phyloP scores from a whole-genome alignment of 1,140 invertebrate species.

The Drosophila miranda region DNA sequence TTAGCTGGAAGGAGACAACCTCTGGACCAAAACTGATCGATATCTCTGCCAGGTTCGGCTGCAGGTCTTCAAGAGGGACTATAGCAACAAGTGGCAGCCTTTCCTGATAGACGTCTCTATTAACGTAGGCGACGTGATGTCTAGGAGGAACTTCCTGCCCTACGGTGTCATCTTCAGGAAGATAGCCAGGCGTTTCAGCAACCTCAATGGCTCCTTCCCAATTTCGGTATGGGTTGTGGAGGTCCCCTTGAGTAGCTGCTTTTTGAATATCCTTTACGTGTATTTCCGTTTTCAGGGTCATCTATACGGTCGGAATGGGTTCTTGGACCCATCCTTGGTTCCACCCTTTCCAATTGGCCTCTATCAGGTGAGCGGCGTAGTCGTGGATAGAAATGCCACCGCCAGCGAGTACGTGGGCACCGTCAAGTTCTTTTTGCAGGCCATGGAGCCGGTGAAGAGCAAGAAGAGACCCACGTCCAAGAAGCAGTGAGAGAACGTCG shows the following conservation, averaged over 20 bases:
- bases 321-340: neutral
- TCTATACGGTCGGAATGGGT: neutral
- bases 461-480: neutral
- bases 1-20: neutral
- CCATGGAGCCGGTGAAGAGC: slow-evolving; percentile 7
- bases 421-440: slow-evolving; percentile 19
- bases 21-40: neutral
- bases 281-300: slow-evolving; percentile 20
- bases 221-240: slow-evolving; percentile 13
- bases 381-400: slow-evolving; percentile 7
- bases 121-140: slow-evolving; percentile 26
- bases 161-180: slow-evolving; percentile 28
- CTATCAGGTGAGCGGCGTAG: neutral
- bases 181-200: slow-evolving; percentile 1
- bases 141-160: slow-evolving; percentile 6
- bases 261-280: neutral
- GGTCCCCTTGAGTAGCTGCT: too few relatives aligned
- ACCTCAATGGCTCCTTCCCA: slow-evolving; percentile 41
- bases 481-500: neutral
- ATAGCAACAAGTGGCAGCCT: slow-evolving; percentile 37
- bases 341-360: slow-evolving; percentile 28
- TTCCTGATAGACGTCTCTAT: slow-evolving; percentile 32
- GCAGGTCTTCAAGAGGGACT: too few relatives aligned
- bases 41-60: slow-evolving; percentile 7
- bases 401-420: slow-evolving; percentile 7